Base-by-base conservation (phyloP, 2,888 invertebrate species). In the Flabesymbios commensalis region DNA sequence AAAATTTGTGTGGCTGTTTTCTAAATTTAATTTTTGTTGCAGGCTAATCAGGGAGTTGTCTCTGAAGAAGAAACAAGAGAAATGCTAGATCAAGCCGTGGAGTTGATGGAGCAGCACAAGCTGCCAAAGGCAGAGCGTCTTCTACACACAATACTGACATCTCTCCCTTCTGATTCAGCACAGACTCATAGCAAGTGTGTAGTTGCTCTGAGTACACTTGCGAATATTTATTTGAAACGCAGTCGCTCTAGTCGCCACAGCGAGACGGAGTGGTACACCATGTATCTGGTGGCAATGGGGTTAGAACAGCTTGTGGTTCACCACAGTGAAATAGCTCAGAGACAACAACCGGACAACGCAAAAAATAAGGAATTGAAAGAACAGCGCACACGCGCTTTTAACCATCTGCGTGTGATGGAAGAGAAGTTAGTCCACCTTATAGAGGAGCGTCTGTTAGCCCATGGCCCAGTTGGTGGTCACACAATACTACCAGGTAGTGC, bases 151-250 rank as follows among this genome's bases (percentile, higher is more conserved):
- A n/a, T n/a, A n/a, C n/a, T n/a, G n/a, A n/a, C n/a, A n/a, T n/a
- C n/a, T n/a, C n/a, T n/a, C n/a, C n/a, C n/a, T n/a, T n/a, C n/a
- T n/a, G n/a, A n/a, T n/a, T n/a, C n/a, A n/a, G n/a, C n/a, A n/a
- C n/a, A n/a, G n/a, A n/a, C n/a, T n/a, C n/a, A n/a, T n/a, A n/a
- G n/a, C n/a, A n/a, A n/a, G n/a, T n/a, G n/a, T n/a, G n/a, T n/a
- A n/a, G n/a, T n/a, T n/a, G 55, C 45, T 28, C 49, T 49, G 49
- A 49, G 29, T 32, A 22, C 29, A 14, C 49, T 49, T 14, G 49
- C 49, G 14, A 32, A 49, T 14, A 14, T 49, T 7, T 31, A 49
- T 32, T 49, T 31, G 29, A 49, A 22, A 22, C 28, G 31, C 7
- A 22, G 29, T 14, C 28, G 49, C 14, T 29, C 14, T 32, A 7